Base-by-base conservation (phyloP, 2,888 invertebrate species). In the Epistrophe grossulariae region DNA sequence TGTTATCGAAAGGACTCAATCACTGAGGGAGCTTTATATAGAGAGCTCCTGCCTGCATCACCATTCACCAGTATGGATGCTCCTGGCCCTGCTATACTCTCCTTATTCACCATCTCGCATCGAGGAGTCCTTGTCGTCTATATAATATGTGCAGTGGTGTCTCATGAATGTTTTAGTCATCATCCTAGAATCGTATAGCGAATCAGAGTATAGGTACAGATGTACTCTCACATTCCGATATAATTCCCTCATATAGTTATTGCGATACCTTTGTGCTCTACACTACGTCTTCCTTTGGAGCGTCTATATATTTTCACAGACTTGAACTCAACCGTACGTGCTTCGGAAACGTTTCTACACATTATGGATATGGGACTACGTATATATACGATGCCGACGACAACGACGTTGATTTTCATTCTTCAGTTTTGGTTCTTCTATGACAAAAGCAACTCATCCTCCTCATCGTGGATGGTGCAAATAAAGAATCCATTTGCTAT, bases 1-100 rank as follows among this genome's bases (percentile, higher is more conserved):
- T 87, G 87, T 83, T 87, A 87, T 82, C 87, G 83, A 82, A 87
- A 87, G 79, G 74, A 87, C 87, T 87, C 87, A 87, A 87, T 87
- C 83, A 83, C 79, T 60, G 72, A 45, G 57, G 50, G 57, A 35
- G 43, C 62, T 62, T 6, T 31, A 13, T 31, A 24, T 4, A 4
- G 11, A n/a, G 24, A 24, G 19, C 38, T 38, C 15, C 43, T 52
- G 64, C 38, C 38, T 43, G 64, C 45, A 38, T 50, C 71, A 28
- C 17, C 6, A 55, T n/a, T n/a, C n/a, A n/a, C n/a, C n/a, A n/a
- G n/a, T n/a, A 24, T 19, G 19, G 19, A 4, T 50, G 4, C 11
- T 9, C 35, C 57, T 64, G n/a, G n/a, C 2, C 15, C 52, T 55
- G 15, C 55, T 15, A 5, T 38, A 19, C 31, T 45, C 31, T 15